Base-by-base conservation (phyloP, 2,797 vertebrate species). In the Spinus pinus region DNA sequence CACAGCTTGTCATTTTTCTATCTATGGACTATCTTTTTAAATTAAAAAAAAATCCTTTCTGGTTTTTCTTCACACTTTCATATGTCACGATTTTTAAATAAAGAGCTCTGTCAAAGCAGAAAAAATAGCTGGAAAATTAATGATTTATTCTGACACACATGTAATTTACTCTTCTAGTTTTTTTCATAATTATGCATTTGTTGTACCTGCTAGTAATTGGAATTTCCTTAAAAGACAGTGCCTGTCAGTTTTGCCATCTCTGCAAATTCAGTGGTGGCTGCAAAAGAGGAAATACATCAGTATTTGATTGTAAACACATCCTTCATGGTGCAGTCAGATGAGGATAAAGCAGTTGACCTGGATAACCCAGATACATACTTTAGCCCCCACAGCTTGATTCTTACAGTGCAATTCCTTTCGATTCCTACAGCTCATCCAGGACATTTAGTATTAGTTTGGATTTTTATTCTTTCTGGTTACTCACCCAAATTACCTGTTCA, bases 111-210 rank as follows among this genome's bases (percentile, higher is more conserved):
- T 94, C 83, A 95, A 96, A 94, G 72, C 30, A 90, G 88, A 64
- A 94, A 89, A 96, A 77, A 81, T 78, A 94, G 31, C 14, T 82
- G 25, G 33, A 81, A 96, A 90, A 88, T 81, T 65, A 80, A 73
- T 74, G 51, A 94, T 92, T 94, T 96, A 31, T 95, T 95, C 72
- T 94, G 78, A 93, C 83, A 96, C 77, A 94, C 86, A 70, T 73
- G 71, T 72, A 87, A 94, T 96, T 96, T 93, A 82, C 82, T 60
- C 91, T 75, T 94, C 21, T 30, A 71, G 14, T 3, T 91, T 66
- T 65, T 82, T 89, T 81, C 46, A 94, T 80, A 88, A 84, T 93
- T 96, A 93, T 75, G 41, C 44, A 74, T 75, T 91, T 97, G 67
- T 95, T 93, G 90, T 78, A 94, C 73, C 90, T 97, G 33, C 58